phyloP scores from a whole-genome alignment of 1,140 invertebrate species.

The Diprion similis region DNA sequence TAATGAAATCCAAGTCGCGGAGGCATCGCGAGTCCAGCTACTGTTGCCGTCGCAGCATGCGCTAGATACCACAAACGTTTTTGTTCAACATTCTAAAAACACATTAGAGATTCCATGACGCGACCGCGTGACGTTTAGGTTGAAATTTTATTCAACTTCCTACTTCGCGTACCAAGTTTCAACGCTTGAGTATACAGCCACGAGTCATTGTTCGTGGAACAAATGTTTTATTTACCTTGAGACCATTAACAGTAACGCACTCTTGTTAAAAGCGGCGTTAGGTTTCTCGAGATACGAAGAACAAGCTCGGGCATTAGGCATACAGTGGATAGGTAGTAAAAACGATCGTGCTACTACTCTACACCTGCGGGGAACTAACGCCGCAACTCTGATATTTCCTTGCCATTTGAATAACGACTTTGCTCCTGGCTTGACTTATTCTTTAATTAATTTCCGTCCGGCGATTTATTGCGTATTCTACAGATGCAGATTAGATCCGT shows the following conservation, averaged over 20 bases:
- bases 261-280: background rate
- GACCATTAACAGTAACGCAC: background rate
- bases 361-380: too few species aligned
- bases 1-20: background rate
- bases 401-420: conserved; percentile 3
- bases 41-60: background rate
- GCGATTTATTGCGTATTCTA: conserved; percentile 1
- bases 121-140: background rate
- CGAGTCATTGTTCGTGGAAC: conserved; percentile 1
- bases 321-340: background rate
- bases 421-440: conserved; percentile 7
- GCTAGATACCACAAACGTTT: background rate
- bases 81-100: background rate
- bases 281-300: background rate
- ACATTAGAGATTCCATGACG: background rate
- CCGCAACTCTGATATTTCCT: background rate
- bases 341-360: background rate
- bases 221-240: background rate
- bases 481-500: conserved; percentile 5
- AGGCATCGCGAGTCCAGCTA: background rate
- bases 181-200: background rate
- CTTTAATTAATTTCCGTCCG: conserved; percentile 3
- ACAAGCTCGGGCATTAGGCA: background rate
- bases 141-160: conserved; percentile 2
- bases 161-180: background rate